Conservation (phyloP, 2,113 vertebrate species). For the Chroicocephalus ridibundus region DNA sequence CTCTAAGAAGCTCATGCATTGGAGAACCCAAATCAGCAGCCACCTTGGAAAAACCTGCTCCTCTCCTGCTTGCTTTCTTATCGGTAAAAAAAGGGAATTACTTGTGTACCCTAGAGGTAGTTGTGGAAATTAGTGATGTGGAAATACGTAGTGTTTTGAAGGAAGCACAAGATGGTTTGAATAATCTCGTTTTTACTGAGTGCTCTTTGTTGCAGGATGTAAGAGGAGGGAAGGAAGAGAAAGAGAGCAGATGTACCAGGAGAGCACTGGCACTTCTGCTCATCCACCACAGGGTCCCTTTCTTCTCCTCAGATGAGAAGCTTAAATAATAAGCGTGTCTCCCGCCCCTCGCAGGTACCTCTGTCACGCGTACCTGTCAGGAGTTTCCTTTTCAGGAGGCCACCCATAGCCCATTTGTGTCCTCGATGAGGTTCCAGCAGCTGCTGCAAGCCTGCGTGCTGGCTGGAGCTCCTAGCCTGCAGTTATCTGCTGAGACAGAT, state of each 20-base stretch:
- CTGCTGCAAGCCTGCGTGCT: background rate
- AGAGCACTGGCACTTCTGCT: background rate
- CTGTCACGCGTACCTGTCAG: accelerated
- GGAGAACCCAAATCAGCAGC: background rate
- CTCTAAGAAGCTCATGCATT: background rate
- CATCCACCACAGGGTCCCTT: background rate
- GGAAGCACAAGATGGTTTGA: background rate
- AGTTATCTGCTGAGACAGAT: conserved; percentile 1
- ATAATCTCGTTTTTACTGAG: background rate
- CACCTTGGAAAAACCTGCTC: background rate
- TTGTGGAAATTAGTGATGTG: background rate
- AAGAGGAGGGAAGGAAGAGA: background rate
- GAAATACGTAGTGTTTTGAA: background rate
- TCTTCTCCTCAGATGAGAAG: background rate
- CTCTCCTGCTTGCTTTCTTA: background rate
- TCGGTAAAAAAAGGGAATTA: background rate
- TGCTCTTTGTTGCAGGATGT: background rate
- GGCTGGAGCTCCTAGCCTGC: background rate
- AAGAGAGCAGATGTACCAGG: background rate
- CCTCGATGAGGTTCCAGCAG: background rate
- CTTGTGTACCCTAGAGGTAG: background rate
- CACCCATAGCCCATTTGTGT: background rate
- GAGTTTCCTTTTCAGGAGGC: background rate
- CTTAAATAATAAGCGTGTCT: background rate
- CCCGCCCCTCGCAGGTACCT: accelerated